Base-by-base conservation (phyloP, 2,113 vertebrate genomes). In the Oxyura jamaicensis region DNA sequence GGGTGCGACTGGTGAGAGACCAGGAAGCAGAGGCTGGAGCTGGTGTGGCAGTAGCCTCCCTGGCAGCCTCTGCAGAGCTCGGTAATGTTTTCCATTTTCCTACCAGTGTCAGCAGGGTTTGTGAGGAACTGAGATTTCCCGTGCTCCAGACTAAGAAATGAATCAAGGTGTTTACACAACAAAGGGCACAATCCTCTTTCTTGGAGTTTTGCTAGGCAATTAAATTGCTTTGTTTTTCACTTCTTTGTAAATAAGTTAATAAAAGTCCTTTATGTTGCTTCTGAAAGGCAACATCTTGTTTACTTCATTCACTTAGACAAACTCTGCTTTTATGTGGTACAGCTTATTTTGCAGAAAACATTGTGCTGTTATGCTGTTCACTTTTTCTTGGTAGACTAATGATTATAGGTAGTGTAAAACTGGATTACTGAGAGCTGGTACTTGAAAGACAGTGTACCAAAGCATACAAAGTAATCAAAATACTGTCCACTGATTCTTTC, bases 401-500 rank as follows among this genome's bases (percentile, higher is more conserved):
- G 25, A 62, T 87, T 95, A 8, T 16, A 73, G 53, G 83, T 73
- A 48, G 72, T 2, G 7, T 28, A 59, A 23, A 85, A 56, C 83
- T 71, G 31, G 48, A 17, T 81, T 83, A 21, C 62, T 79, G 55
- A 60, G 80, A 89, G 76, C 74, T 78, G 41, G 35, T 19, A 39
- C 91, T 88, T 91, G 73, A 53, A 56, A 96, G 82, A 76, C 74
- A 80, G 5, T 13, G 4, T 29, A 50, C 62, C 67, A 68, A 58
- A 91, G 67, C 44, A 39, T 58, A 39, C 3, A 19, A 52, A 69
- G 78, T 84, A 82, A 91, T 94, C 75, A 41, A 56, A 95, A 94
- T 96, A 89, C 46, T 86, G 77, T 97, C 97, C 92, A 97, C 76
- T 96, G 79, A 91, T 97, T 96, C 96, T 92, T 96, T 88, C 96